Evolutionary conservation across 2,888 invertebrate species (phyloP).

Genomic region (Ormyrus labotus): DNA sequence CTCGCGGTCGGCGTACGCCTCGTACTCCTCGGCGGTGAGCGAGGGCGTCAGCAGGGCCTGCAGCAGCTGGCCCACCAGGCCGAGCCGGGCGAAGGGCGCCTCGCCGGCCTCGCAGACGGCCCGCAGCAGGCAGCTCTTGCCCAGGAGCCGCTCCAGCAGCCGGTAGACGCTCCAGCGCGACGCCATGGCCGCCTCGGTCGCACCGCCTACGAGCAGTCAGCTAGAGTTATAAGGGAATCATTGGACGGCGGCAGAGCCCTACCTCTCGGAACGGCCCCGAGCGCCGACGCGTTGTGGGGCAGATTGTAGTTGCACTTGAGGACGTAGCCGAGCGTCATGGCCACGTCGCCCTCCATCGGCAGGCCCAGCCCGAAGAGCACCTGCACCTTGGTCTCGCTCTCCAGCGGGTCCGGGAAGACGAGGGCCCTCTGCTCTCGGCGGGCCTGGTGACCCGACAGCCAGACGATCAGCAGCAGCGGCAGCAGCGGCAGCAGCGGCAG

Average conservation of each 20-base stretch:
- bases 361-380: constrained; percentile 77
- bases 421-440: constrained; percentile 62
- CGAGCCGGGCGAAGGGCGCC: constrained; percentile 80
- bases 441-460: not conserved
- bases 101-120: constrained; percentile 87
- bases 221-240: no score
- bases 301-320: constrained; percentile 75
- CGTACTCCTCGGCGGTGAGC: constrained; percentile 75
- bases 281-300: constrained; percentile 66
- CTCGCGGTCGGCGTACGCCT: constrained; percentile 66
- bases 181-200: not conserved
- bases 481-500: not conserved
- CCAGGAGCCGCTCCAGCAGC: constrained; percentile 79
- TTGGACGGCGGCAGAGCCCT: no score
- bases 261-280: no score
- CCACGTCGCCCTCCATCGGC: constrained; percentile 76
- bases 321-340: constrained; percentile 76
- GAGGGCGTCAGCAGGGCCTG: constrained; percentile 83
- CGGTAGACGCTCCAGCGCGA: constrained; percentile 81
- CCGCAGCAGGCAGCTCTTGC: constrained; percentile 83
- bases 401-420: constrained; percentile 66
- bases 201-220: not conserved
- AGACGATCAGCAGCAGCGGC: not conserved
- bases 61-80: constrained; percentile 85
- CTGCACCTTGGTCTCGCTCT: constrained; percentile 71